Evolutionary conservation across 1,140 invertebrate species (phyloP).

Genomic region (Solenopsis invicta): DNA sequence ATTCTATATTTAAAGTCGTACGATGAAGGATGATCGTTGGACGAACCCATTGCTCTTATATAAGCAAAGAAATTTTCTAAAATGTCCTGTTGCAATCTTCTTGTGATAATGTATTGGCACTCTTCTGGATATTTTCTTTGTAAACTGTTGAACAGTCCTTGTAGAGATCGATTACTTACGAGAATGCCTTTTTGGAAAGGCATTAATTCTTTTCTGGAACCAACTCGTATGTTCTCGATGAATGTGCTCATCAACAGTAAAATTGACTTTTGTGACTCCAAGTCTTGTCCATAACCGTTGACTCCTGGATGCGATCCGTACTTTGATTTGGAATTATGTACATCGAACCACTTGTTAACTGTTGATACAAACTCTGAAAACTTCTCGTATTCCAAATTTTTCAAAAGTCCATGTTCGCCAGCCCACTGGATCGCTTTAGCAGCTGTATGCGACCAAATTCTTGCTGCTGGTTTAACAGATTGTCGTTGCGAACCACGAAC

Average conservation of each 20-base stretch:
- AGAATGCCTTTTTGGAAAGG: too few relatives aligned
- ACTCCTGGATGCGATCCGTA: background rate
- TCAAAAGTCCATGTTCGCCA: background rate
- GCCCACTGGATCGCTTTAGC: background rate
- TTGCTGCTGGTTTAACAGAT: background rate
- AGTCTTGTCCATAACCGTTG: background rate
- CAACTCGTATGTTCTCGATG: background rate
- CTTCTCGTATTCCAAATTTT: background rate
- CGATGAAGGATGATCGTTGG: background rate
- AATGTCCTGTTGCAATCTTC: background rate
- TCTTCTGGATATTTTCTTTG: background rate
- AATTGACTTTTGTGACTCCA: background rate
- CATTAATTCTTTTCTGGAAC: too few relatives aligned
- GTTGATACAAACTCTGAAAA: background rate
- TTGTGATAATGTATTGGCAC: background rate
- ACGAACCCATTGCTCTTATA: background rate
- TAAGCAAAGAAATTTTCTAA: background rate
- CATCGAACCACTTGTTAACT: background rate
- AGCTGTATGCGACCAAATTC: background rate
- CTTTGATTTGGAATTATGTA: background rate
- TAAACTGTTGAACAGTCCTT: too few relatives aligned
- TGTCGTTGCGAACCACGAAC: background rate
- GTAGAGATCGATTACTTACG: too few relatives aligned
- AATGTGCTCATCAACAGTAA: background rate
- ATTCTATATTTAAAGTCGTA: background rate